Percentiles rank a stretch among this genome's conserved stretches.
Evolutionary conservation across 2,797 vertebrate genomes (phyloP).

Genomic region (Anas acuta): DNA sequence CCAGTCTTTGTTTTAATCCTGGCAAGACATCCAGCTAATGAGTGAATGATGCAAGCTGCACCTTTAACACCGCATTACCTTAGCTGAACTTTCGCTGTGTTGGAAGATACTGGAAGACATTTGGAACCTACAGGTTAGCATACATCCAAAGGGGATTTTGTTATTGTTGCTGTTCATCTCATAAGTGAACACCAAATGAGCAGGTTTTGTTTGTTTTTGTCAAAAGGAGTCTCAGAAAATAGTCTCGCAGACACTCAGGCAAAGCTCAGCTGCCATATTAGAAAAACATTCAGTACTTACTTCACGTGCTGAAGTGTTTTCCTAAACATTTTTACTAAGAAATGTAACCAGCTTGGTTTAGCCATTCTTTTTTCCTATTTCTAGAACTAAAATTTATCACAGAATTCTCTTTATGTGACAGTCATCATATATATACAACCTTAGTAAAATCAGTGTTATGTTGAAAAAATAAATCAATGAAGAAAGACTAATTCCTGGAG

Average conservation of each 20-base stretch:
- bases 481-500: background rate
- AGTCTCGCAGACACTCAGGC: background rate
- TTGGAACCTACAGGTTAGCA: background rate
- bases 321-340: background rate
- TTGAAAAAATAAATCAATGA: background rate
- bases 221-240: background rate
- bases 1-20: conserved; percentile 25
- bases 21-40: conserved; percentile 3
- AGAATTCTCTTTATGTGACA: background rate
- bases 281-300: background rate
- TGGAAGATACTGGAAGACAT: background rate
- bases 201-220: background rate
- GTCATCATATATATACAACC: background rate
- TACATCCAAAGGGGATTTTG: background rate
- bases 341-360: background rate
- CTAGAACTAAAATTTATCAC: background rate
- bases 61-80: background rate
- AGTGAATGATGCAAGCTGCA: background rate
- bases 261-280: background rate
- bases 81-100: background rate
- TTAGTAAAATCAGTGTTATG: background rate
- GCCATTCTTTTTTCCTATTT: background rate
- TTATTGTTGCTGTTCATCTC: background rate
- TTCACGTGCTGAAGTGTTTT: background rate
- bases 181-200: background rate